Base-by-base conservation (phyloP, 2,797 vertebrate species). In the Masticophis lateralis region DNA sequence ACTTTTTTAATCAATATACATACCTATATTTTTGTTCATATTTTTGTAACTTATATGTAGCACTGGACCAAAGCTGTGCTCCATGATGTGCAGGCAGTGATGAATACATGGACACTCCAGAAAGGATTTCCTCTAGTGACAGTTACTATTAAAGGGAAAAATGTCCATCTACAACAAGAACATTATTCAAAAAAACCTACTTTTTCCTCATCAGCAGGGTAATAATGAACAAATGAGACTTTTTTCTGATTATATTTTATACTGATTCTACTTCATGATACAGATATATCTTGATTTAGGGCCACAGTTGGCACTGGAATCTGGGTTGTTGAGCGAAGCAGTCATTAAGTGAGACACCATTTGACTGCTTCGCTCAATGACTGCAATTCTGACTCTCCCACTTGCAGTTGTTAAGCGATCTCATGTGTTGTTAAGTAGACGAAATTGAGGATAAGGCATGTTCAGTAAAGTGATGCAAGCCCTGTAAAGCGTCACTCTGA, bases 31-130 rank as follows among this genome's bases (percentile, higher is more conserved):
- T 87, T 90, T 53, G 86, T 74, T 60, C n/a, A 25, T 90, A 27
- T 79, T 66, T 94, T 56, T 86, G 16, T 60, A 32, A 0, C 0
- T 43, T 93, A 4, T 90, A 22, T 89, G 0, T 95, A 99, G 98
- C 98, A 98, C 95, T 99, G 98, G 98, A 97, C 94, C 88, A 96
- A 97, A 47, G 96, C 93, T 89, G 97, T 98, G 18, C 96, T 98
- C 93, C 96, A 98, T 94, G 98, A 99, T 43, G 97, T 99, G 88
- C 98, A 93, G 94, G 95, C 97, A 87, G 98, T 99, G 97, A 99
- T 99, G 99, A 98, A 99, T 95, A 99, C 98, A 0, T 99, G 99
- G 99, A 99, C 98, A 0, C 97, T 99, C 95, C 99, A 99, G 96
- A 98, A 99, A 94, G 99, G 99, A 43, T 99, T 99, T 94, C 99